Conservation (phyloP, 2,888 invertebrate species). For the Spisula solida region DNA sequence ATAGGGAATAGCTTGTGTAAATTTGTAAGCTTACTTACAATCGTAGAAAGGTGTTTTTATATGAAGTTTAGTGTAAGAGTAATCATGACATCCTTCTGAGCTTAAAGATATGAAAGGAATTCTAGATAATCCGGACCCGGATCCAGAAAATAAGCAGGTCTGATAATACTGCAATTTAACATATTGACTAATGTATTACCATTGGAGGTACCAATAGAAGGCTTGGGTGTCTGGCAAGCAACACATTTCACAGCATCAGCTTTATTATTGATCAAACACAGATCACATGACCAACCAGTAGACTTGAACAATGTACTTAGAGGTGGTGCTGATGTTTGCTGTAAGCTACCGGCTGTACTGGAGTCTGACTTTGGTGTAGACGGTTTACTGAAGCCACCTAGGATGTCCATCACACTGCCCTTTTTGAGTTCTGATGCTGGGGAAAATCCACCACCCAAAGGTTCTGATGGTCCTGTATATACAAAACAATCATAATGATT, state of each 20-base stretch:
- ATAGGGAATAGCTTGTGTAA: too few relatives aligned
- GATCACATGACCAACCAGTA: constrained; percentile 81
- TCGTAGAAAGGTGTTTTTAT: too few relatives aligned
- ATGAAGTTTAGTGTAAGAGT: not conserved
- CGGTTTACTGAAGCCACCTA: constrained; percentile 67
- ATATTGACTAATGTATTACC: not conserved
- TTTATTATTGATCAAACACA: constrained; percentile 80
- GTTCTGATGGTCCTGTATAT: constrained; percentile 35
- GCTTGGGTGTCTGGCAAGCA: constrained; percentile 85
- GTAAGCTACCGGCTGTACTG: not conserved
- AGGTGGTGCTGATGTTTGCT: constrained; percentile 16
- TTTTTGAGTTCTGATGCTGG: constrained; percentile 78
- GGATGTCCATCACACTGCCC: constrained; percentile 85
- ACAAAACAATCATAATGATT: not conserved
- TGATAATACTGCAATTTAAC: too few relatives aligned
- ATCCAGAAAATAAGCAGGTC: too few relatives aligned
- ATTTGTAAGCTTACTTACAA: too few relatives aligned
- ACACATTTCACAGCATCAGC: constrained; percentile 77
- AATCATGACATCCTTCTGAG: not conserved
- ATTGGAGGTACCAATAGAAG: constrained; percentile 54
- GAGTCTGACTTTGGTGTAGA: not conserved
- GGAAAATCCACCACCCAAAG: constrained; percentile 58
- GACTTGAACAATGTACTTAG: constrained; percentile 52
- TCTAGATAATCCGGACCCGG: too few relatives aligned
- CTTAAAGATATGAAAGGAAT: too few relatives aligned